A percentile compares a stretch with the other conserved stretches of the same genome.
phyloP scores from a whole-genome alignment of 2,888 invertebrate species.

The Eueremaeus valkanovi region DNA sequence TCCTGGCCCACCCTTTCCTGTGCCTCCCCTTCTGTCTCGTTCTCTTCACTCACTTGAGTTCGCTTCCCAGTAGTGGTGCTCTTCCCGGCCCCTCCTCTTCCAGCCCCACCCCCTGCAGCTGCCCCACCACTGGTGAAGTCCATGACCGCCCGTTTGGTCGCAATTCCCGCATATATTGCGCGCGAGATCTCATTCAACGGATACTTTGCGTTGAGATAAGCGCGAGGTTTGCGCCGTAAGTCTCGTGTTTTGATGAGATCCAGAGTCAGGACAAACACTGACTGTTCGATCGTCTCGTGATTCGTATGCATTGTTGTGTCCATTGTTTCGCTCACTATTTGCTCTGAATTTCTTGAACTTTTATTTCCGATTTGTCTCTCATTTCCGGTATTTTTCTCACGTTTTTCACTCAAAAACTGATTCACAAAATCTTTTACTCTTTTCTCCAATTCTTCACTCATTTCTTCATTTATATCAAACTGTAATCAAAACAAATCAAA shows the following conservation, averaged over 20 bases:
- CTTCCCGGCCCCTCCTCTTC: background rate
- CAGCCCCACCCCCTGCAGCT: too few relatives aligned
- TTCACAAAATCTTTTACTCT: background rate
- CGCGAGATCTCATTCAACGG: conserved; percentile 18
- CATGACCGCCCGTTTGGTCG: background rate
- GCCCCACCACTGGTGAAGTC: background rate
- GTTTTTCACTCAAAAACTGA: too few relatives aligned
- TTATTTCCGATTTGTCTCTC: too few relatives aligned
- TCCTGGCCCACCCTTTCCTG: background rate
- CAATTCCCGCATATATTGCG: background rate
- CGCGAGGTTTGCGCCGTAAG: background rate
- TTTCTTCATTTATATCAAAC: background rate
- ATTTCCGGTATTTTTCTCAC: too few relatives aligned
- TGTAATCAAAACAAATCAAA: too few relatives aligned
- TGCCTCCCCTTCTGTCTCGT: background rate
- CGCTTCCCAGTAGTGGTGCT: background rate
- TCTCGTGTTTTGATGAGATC: conserved; percentile 7
- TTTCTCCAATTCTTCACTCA: background rate
- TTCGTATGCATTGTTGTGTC: too few relatives aligned
- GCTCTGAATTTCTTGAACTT: background rate
- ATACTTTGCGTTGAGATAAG: conserved; percentile 7
- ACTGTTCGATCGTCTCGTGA: background rate
- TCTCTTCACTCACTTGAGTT: too few relatives aligned
- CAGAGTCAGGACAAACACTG: background rate
- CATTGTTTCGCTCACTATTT: too few relatives aligned